Base-by-base conservation (phyloP, 2,113 vertebrate species). In the Vicugna pacos region DNA sequence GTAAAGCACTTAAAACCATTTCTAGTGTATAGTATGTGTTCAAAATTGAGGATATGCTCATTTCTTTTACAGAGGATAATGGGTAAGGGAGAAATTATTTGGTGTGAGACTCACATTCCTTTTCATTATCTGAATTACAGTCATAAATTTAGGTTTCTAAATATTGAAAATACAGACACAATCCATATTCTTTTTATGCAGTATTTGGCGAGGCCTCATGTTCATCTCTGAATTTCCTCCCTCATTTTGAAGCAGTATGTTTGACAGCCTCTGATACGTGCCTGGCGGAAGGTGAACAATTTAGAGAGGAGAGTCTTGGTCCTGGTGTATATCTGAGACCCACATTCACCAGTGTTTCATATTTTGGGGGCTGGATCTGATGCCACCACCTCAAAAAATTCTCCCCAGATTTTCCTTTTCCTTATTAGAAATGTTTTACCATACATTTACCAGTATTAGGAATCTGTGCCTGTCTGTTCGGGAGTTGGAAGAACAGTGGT, bases 111-210 rank as follows among this genome's bases (percentile, higher is more conserved):
- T 90, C 28, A 72, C 5, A 26, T 26, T 73, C 30, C 28, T 73
- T 89, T 67, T 65, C 62, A 20, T 62, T 89, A 80, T 84, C 12
- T 83, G 64, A 91, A 67, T 48, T 50, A 82, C 15, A 85, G 50
- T 32, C n/a, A 94, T 8, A 76, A 86, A 89, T 85, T 48, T 89
- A 48, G 32, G 26, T 92, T 92, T 91, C 52, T 75, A 35, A 72
- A 69, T 32, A 69, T 8, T 56, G 26, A 46, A 84, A 89, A 88
- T 89, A 48, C 14, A 88, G 42, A 67, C 70, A 54, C 35, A 81
- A 58, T 62, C 56, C 73, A 52, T 81, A 15, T 62, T 69, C 38
- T 67, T 70, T 89, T 48, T 26, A 28, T 35, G 83, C 73, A 54
- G 65, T 62, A 65, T 83, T 95, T 70, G 54, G 17, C 42, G 93